Percentiles rank a stretch among this genome's conserved stretches.
Conservation (phyloP, 2,113 vertebrate species). For the Garra rufa region DNA sequence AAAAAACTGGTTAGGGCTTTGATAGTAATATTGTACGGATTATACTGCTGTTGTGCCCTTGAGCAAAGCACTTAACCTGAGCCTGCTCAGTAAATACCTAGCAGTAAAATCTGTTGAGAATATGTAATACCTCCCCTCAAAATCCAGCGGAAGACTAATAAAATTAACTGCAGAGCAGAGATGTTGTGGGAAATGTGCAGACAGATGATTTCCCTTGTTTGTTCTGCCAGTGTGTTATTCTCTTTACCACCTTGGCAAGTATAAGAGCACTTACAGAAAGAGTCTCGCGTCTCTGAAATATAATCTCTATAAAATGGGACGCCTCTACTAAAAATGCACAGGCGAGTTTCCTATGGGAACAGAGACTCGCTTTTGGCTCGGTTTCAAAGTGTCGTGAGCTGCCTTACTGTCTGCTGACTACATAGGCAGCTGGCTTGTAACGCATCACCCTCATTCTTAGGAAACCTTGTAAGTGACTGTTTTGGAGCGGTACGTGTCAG, state of each 20-base stretch:
- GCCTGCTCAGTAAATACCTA: conserved; percentile 2
- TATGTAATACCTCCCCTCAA: conserved; percentile 17
- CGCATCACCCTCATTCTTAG: not conserved
- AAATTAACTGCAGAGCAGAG: conserved; percentile 19
- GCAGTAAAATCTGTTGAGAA: conserved; percentile 14
- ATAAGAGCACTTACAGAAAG: conserved; percentile 3
- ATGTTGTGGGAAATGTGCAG: conserved; percentile 9
- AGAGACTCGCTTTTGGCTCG: not conserved
- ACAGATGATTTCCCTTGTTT: not conserved
- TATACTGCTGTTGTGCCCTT: conserved; percentile 34
- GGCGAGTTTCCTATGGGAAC: not conserved
- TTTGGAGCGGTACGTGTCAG: not conserved
- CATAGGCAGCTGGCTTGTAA: not conserved
- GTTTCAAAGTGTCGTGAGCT: not conserved
- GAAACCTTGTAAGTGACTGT: not conserved
- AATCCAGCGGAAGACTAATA: conserved; percentile 29
- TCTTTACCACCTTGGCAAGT: conserved; percentile 24
- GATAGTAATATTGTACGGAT: conserved; percentile 45
- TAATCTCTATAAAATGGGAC: conserved; percentile 18
- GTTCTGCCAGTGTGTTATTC: conserved; percentile 17
- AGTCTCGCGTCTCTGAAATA: conserved; percentile 22
- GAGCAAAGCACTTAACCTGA: conserved; percentile 45
- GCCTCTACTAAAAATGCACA: not conserved
- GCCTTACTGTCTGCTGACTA: too few relatives aligned
- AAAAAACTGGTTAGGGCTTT: conserved; percentile 46